phyloP scores from a whole-genome alignment of 1,140 invertebrate species.

The Ceratitis capitata region DNA sequence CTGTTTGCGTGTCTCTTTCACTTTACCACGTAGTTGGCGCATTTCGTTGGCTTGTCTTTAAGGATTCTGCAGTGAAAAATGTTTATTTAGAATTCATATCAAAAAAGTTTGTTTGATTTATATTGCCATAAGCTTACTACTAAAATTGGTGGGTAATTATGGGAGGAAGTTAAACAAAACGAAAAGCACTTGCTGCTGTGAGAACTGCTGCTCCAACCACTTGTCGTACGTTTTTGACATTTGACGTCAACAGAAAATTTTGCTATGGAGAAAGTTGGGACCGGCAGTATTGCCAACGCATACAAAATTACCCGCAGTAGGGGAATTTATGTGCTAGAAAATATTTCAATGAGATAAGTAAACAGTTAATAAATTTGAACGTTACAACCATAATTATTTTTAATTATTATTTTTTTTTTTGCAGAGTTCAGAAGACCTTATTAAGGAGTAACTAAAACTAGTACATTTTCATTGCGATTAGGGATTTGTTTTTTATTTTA shows the following conservation, averaged over 20 bases:
- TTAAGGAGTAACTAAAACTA: background rate
- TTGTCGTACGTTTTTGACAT: constrained; percentile 5
- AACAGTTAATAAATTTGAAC: background rate
- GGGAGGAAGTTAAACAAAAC: background rate
- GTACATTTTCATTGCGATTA: background rate
- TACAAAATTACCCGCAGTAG: background rate
- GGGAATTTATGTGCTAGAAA: too few relatives aligned
- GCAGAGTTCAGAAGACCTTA: too few relatives aligned
- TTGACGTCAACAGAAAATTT: background rate
- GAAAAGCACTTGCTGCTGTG: constrained; percentile 9
- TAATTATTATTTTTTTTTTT: too few relatives aligned
- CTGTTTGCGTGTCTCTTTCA: constrained; percentile 62
- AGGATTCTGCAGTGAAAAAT: background rate
- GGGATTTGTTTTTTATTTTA: background rate
- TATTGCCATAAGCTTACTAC: background rate
- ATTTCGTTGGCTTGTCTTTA: constrained; percentile 43
- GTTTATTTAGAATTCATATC: background rate
- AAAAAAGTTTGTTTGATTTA: background rate
- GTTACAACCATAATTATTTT: too few relatives aligned
- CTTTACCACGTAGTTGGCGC: constrained; percentile 61
- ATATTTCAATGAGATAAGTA: background rate
- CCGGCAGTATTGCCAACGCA: background rate
- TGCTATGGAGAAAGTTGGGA: background rate
- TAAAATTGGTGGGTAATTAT: background rate
- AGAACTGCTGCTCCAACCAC: background rate